Percentiles rank a stretch among this genome's conserved stretches.
phyloP scores from a whole-genome alignment of 2,797 vertebrate species.

The Bradypus variegatus region DNA sequence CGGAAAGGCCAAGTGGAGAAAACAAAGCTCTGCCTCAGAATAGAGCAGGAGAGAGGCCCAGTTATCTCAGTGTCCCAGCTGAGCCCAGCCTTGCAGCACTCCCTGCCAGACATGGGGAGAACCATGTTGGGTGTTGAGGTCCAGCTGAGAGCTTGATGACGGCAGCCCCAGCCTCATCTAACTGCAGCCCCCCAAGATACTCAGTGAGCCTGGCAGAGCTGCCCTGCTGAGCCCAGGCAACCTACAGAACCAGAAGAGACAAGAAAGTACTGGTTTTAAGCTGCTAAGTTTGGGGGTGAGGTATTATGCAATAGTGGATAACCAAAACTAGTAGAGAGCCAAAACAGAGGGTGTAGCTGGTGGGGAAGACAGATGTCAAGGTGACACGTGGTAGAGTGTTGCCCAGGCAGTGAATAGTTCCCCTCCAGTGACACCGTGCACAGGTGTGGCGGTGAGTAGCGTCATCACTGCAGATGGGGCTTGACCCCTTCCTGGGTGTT shows the following conservation, averaged over 20 bases:
- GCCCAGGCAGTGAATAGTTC: too few relatives aligned
- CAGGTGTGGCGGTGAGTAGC: neutral
- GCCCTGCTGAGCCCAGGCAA: neutral
- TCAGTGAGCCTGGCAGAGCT: neutral
- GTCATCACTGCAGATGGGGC: neutral
- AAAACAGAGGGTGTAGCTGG: neutral
- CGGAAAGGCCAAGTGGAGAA: neutral
- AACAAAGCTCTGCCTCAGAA: neutral
- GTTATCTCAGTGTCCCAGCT: neutral
- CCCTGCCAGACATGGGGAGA: neutral
- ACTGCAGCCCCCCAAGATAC: rapidly evolving
- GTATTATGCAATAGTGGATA: neutral
- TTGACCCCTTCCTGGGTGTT: neutral
- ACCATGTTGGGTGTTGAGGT: neutral
- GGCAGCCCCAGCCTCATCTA: neutral
- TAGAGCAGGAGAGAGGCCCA: neutral
- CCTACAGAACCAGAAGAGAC: neutral
- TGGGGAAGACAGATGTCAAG: neutral
- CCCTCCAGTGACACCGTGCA: neutral
- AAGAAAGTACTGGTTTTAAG: neutral
- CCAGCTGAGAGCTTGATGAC: neutral
- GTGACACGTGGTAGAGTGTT: too few relatives aligned
- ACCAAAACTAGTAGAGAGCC: neutral
- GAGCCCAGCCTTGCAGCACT: neutral
- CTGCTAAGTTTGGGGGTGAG: neutral